These are phyloP conservation scores for Gymnoscelis rufifasciata DNA, from an alignment of 2,888 invertebrate genomes.

Conservation along the genomic window DNA sequence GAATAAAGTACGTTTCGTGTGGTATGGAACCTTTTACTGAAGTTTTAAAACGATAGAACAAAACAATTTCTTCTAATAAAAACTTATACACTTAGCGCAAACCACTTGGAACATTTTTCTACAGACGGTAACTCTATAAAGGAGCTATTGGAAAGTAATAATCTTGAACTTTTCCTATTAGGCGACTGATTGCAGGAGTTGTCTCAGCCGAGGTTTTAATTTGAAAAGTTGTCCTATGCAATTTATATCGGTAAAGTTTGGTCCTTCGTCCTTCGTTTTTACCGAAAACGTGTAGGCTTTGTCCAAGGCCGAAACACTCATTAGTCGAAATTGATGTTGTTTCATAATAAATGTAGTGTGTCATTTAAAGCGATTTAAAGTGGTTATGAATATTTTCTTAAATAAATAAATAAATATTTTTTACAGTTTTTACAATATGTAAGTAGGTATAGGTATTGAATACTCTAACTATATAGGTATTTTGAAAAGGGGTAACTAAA, in stretches of 20 bases:
- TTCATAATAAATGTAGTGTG: neutral
- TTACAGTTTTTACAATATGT: too few species aligned
- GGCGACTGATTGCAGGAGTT: constrained; percentile 42
- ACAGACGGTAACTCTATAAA: constrained; percentile 25
- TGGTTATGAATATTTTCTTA: too few species aligned
- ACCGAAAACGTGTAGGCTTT: constrained; percentile 10
- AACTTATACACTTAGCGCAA: neutral
- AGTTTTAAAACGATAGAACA: neutral
- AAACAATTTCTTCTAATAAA: neutral
- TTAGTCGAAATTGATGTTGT: constrained; percentile 3
- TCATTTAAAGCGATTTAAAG: neutral
- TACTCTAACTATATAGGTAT: too few species aligned
- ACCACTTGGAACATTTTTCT: constrained; percentile 11
- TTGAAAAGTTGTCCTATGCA: constrained; percentile 46
- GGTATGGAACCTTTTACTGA: neutral
- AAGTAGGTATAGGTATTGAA: too few species aligned
- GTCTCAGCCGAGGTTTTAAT: constrained; percentile 42
- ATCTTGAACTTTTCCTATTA: constrained; percentile 51
- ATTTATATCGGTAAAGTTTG: constrained; percentile 38
- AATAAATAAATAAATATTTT: too few species aligned
- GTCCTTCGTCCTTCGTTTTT: constrained; percentile 29
- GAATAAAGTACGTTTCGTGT: too few species aligned
- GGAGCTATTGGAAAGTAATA: constrained; percentile 45
- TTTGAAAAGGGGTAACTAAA: too few species aligned
- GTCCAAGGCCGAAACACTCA: constrained; percentile 2